Conservation (phyloP, 2,888 invertebrate genomes). For the Tetheella fluctuosa region DNA sequence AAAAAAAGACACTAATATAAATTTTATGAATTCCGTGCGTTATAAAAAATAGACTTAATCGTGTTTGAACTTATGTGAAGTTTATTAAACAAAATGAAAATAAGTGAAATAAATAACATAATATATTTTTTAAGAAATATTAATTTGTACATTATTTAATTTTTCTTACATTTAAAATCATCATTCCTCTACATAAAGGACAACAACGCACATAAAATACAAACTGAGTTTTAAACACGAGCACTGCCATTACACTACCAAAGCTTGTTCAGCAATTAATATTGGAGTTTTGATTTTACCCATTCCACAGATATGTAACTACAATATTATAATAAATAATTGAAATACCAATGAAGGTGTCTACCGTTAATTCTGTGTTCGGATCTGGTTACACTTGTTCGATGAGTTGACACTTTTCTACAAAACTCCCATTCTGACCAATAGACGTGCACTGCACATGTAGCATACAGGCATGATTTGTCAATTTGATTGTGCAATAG, state of each 20-base stretch:
- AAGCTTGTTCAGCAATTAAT: not conserved
- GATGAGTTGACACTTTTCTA: not conserved
- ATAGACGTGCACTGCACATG: no score
- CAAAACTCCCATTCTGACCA: no score
- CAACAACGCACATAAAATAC: conserved; percentile 73
- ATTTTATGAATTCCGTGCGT: no score
- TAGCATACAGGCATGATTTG: not conserved
- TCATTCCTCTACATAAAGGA: conserved; percentile 67
- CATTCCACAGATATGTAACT: no score
- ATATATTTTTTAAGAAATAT: conserved; percentile 78
- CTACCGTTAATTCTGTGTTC: no score
- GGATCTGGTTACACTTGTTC: not conserved
- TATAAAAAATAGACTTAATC: conserved; percentile 34
- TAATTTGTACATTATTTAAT: conserved; percentile 81
- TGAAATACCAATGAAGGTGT: no score
- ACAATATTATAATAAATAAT: no score
- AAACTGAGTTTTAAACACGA: conserved; percentile 59
- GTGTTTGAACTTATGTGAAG: conserved; percentile 66
- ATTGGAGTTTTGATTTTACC: not conserved
- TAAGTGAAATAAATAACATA: conserved; percentile 82
- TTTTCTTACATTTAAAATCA: conserved; percentile 58
- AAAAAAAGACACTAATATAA: no score
- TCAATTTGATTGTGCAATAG: conserved; percentile 19
- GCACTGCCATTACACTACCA: conserved; percentile 44
- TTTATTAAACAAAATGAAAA: conserved; percentile 79